Percentiles rank a stretch among this genome's conserved stretches.
phyloP scores from a whole-genome alignment of 2,113 vertebrate genomes.

The Mastomys coucha region DNA sequence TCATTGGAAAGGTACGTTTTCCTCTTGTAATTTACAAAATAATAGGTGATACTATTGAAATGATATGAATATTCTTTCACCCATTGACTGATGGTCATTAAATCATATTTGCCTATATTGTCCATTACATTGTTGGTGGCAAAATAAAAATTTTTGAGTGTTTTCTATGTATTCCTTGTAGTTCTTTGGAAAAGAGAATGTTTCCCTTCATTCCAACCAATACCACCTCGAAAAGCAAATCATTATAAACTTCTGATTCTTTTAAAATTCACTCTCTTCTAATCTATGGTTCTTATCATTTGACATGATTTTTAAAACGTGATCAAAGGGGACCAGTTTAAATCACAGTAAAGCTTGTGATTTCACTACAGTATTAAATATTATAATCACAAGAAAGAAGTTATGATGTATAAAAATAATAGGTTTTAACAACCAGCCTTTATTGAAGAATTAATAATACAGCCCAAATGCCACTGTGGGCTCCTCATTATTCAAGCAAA shows the following conservation, averaged over 20 bases:
- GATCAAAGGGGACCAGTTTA: neutral
- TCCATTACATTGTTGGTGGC: neutral
- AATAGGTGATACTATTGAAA: neutral
- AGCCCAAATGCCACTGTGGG: neutral
- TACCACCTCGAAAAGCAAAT: neutral
- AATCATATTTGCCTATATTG: neutral
- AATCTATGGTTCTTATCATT: neutral
- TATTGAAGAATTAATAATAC: neutral
- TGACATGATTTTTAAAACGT: neutral
- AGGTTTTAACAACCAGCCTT: neutral
- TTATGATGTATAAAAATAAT: conserved; percentile 7
- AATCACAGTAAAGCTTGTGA: neutral
- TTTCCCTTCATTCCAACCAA: neutral
- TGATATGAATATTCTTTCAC: neutral
- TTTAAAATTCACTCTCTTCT: conserved; percentile 1
- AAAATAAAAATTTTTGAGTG: conserved; percentile 2
- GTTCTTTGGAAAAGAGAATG: neutral
- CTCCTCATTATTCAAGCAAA: conserved; percentile 38
- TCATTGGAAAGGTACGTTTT: neutral
- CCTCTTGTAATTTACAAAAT: conserved; percentile 13
- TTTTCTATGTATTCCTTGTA: neutral
- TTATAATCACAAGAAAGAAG: neutral
- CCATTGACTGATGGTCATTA: neutral
- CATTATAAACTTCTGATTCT: neutral
- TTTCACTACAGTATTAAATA: neutral